Percentiles rank a stretch among this genome's conserved stretches.
phyloP scores from a whole-genome alignment of 2,888 invertebrate species.

The Pachycephus smyrnensis region DNA sequence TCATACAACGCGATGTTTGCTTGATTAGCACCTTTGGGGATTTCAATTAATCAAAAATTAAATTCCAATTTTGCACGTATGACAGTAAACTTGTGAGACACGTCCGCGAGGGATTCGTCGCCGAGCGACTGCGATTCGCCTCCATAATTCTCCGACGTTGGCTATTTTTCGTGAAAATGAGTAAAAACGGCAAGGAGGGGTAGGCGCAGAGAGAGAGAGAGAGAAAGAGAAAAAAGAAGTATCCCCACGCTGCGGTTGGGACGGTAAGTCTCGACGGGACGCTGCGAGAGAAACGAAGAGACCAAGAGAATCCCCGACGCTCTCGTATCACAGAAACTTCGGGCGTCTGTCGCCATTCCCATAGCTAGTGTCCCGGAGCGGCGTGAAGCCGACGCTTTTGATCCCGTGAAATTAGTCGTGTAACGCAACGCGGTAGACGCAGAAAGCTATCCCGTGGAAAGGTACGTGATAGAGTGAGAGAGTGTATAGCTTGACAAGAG shows the following conservation, averaged over 20 bases:
- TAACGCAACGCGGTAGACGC: neutral
- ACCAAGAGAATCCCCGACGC: neutral
- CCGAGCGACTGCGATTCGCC: neutral
- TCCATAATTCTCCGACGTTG: neutral
- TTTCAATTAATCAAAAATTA: constrained; percentile 21
- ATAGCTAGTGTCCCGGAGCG: neutral
- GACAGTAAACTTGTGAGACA: neutral
- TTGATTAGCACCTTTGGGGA: constrained; percentile 4
- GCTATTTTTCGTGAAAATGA: neutral
- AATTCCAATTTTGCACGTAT: constrained; percentile 19
- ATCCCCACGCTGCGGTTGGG: neutral
- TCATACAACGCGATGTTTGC: neutral
- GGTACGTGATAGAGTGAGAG: neutral
- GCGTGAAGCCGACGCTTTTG: neutral
- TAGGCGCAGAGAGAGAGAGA: neutral
- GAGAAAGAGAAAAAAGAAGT: neutral
- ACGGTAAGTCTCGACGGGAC: neutral
- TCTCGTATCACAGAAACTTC: neutral
- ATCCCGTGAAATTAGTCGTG: neutral
- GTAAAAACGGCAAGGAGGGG: neutral
- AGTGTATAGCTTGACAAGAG: neutral
- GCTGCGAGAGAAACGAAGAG: neutral
- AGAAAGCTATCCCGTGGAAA: neutral
- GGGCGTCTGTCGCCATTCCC: neutral
- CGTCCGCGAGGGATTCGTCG: constrained; percentile 29